Evolutionary conservation across 2,797 vertebrate genomes (phyloP).

Genomic region (Nyctibius grandis): DNA sequence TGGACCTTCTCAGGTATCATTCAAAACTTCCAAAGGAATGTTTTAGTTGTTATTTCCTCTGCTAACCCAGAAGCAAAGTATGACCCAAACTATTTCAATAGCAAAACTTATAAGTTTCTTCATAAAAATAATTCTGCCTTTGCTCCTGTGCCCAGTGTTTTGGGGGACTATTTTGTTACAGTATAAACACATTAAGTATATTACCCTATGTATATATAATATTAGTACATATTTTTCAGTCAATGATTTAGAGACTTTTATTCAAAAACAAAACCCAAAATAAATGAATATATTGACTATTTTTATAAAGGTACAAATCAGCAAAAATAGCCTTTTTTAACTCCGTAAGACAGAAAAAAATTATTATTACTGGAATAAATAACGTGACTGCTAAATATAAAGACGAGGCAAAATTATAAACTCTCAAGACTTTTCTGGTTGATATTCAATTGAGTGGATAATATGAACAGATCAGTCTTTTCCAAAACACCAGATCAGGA

Average conservation of each 20-base stretch:
- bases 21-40: neutral
- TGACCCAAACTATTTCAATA: neutral
- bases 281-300: neutral
- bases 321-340: neutral
- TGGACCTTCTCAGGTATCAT: neutral
- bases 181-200: neutral
- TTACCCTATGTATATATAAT: neutral
- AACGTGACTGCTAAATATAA: slow-evolving; percentile 27
- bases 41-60: slow-evolving; percentile 2
- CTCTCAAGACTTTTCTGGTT: neutral
- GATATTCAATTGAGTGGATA: neutral
- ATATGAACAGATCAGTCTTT: neutral
- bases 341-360: neutral
- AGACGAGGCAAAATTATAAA: neutral
- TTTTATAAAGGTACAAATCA: neutral
- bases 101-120: neutral
- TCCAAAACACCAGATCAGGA: neutral
- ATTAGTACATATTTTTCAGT: neutral
- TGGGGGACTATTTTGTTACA: neutral
- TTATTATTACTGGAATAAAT: slow-evolving; percentile 17
- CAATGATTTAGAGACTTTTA: neutral
- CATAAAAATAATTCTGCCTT: neutral
- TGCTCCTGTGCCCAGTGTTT: neutral
- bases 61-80: neutral
- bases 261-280: slow-evolving; percentile 1